Base-by-base conservation (phyloP, 2,113 vertebrate species). In the Leuciscus idus region DNA sequence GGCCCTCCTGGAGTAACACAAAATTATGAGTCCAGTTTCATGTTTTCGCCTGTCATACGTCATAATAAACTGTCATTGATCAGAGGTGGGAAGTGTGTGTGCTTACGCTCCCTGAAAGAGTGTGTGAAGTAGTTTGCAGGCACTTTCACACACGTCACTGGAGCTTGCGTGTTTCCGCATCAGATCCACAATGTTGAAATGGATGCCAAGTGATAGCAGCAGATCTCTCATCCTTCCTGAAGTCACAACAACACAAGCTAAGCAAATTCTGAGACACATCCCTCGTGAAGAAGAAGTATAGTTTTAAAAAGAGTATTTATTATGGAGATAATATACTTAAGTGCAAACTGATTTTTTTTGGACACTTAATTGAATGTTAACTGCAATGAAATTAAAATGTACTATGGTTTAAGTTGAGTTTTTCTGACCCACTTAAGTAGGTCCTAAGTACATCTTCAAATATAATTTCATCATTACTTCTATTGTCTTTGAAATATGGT, bases 51-150 rank as follows among this genome's bases (percentile, higher is more conserved):
- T 8, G n/a, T 48, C 13, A 55, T 55, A 43, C 12, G 1, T 79
- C 21, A n/a, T 33, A 39, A 52, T 52, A 3, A 21, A 21, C 55
- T 57, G 55, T 15, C 55, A 36, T 0, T 39, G 30, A 39, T 39
- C 55, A 64, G 23, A 28, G 61, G 23, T 26, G 36, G 70, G 21
- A 23, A 36, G 6, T 30, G 30, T 9, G 28, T 48, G 30, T 10
- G n/a, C 93, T 83, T 94, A 99, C 97, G 97, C 96, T 94, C 96
- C 97, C 92, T 96, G 92, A 0, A 98, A 98, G 57, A 99, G 96
- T 78, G 92, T 94, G 87, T 92, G 94, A 73, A 99, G 93, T 88
- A 99, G 93, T 86, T 91, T 94, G 88, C 97, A 98, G 87, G 96
- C 96, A 75, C 96, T 96, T 92, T 96, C 93, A 88, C 96, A 94